Conservation (phyloP, 1,140 invertebrate genomes). For the Mactra quadrangularis region DNA sequence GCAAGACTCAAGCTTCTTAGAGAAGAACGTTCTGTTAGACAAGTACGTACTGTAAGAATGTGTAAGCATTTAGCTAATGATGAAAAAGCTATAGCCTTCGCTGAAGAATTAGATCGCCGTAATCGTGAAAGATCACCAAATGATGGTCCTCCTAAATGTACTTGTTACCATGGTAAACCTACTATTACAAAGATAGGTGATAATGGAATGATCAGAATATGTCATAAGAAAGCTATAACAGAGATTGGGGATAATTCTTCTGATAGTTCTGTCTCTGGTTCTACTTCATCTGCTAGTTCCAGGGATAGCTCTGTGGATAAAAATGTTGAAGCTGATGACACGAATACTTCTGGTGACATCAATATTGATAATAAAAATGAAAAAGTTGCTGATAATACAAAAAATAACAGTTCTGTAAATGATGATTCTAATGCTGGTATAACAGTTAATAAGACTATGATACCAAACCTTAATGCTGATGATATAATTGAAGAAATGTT, state of each 20-base stretch:
- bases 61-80: neutral
- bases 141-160: neutral
- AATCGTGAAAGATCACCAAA: neutral
- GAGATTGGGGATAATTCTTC: neutral
- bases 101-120: neutral
- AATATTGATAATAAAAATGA: no score
- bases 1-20: no score
- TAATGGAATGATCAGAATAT: neutral
- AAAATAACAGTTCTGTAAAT: no score
- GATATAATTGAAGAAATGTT: no score
- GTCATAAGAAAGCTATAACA: neutral
- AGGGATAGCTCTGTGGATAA: conserved; percentile 21
- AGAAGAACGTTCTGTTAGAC: neutral
- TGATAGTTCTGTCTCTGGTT: neutral
- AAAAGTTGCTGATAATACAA: no score
- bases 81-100: neutral
- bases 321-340: neutral
- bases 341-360: no score
- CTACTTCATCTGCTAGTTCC: neutral
- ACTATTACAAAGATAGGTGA: neutral
- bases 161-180: neutral
- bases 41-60: neutral
- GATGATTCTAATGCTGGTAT: no score
- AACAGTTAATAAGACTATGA: no score
- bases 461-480: no score